phyloP scores from a whole-genome alignment of 1,140 invertebrate species.

The Anastrepha ludens region DNA sequence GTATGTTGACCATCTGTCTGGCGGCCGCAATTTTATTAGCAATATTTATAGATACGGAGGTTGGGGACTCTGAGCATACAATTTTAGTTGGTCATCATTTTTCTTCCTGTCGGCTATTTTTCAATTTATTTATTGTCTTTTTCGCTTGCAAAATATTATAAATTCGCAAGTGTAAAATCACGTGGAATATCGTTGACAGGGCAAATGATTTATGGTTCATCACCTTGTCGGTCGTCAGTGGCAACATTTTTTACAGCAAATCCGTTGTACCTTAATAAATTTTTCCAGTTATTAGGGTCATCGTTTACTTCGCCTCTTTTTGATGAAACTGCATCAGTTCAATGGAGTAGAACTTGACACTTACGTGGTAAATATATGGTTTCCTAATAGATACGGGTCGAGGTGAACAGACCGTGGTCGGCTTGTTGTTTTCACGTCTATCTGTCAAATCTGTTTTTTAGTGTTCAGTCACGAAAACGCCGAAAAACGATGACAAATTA shows the following conservation, averaged over 20 bases:
- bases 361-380: too few relatives aligned
- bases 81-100: constrained; percentile 39
- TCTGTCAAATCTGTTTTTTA: too few relatives aligned
- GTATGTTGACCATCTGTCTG: not conserved
- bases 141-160: constrained; percentile 33
- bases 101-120: constrained; percentile 38
- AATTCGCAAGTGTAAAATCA: constrained; percentile 40
- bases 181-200: constrained; percentile 38
- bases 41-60: not conserved
- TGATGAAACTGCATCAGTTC: too few relatives aligned
- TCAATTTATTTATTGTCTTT: constrained; percentile 38
- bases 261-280: not conserved
- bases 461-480: too few relatives aligned
- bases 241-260: not conserved
- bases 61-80: not conserved
- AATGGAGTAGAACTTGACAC: too few relatives aligned
- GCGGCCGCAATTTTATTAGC: not conserved
- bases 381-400: too few relatives aligned
- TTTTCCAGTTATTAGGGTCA: not conserved
- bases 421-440: too few relatives aligned
- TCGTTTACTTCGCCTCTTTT: not conserved
- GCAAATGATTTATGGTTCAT: constrained; percentile 50
- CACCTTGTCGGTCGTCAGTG: constrained; percentile 6
- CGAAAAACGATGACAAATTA: too few relatives aligned
- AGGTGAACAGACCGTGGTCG: too few relatives aligned